Base-by-base conservation (phyloP, 2,797 vertebrate species). In the Lates japonicus region DNA sequence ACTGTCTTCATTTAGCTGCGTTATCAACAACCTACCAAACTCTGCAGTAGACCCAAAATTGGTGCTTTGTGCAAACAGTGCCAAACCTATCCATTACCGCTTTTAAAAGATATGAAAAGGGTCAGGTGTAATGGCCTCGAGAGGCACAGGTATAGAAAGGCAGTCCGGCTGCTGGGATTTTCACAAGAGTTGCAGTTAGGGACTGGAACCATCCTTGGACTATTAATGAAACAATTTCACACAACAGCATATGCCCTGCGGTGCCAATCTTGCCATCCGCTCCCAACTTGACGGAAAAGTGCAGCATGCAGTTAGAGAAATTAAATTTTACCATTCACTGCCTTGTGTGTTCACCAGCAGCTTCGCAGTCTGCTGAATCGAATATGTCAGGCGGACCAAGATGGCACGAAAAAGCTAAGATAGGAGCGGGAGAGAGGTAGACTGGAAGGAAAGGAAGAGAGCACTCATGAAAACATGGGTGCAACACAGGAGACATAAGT, bases 191-290 rank as follows among this genome's bases (percentile, higher is more conserved):
- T 70, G 78, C 78, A 74, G 58, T 74, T 51, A 76, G 80, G 51
- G 77, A 80, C 73, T 39, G 65, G 71, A 85, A 78, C 82, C 82
- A 78, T 81, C 57, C 48, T n/a, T n/a, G 69, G 61, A 76, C 57
- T 58, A 78, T 72, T 84, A 91, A 92, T 94, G 88, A 90, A 93
- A 90, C 86, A 90, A 94, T 93, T 95, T 94, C 88, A 91, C 91
- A 93, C 92, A 89, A 88, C 90, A 91, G 85, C 68, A 68, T 81
- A 89, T 82, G 92, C 92, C 94, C 92, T 71, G 69, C 80, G 12
- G 93, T 82, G 88, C 81, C 92, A 93, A 92, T 94, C 89, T 88
- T 14, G 0, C 63, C 64, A 42, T 69, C 58, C 70, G 17, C 81
- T 85, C 74, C 81, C 71, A 65, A 62, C 76, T 48, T 22, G 7